Conservation (phyloP, 2,113 vertebrate genomes). For the Trogon melanurus region DNA sequence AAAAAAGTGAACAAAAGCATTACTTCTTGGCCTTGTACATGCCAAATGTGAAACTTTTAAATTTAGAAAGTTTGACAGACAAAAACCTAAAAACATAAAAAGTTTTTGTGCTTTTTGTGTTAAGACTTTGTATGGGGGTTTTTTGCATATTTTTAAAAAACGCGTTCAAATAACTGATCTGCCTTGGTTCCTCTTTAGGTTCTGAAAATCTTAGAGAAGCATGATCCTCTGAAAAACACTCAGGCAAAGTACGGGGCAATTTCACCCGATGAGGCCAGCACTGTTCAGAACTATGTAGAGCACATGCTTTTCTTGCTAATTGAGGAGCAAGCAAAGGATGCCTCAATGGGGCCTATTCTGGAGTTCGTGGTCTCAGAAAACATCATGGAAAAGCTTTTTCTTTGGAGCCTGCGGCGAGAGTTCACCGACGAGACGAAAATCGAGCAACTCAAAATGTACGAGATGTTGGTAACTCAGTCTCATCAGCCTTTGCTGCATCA, state of each 20-base stretch:
- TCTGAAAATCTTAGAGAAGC: slow-evolving; percentile 95
- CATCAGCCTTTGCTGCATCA: slow-evolving; percentile 94
- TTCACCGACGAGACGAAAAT: slow-evolving; percentile 96
- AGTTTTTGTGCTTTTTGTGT: not conserved
- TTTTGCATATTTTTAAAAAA: not conserved
- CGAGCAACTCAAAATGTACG: slow-evolving; percentile 96
- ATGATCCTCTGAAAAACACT: slow-evolving; percentile 88
- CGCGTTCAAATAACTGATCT: not conserved
- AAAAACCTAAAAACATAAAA: not conserved
- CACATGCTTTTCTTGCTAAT: slow-evolving; percentile 96
- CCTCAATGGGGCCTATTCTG: slow-evolving; percentile 96
- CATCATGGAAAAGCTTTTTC: slow-evolving; percentile 98
- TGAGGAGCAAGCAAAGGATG: slow-evolving; percentile 89
- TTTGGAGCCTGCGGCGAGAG: slow-evolving; percentile 93
- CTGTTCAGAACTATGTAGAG: slow-evolving; percentile 98
- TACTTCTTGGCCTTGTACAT: rapidly evolving
- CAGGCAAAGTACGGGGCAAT: slow-evolving; percentile 82
- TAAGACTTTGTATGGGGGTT: not conserved
- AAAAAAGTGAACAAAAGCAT: not conserved
- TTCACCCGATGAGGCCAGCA: slow-evolving; percentile 91
- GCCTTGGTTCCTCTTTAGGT: slow-evolving; percentile 80
- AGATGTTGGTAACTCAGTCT: slow-evolving; percentile 92
- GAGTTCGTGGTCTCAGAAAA: slow-evolving; percentile 98
- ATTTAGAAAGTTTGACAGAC: not conserved
- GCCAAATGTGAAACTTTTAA: not conserved